Evolutionary conservation across 2,113 vertebrate species (phyloP), one percentile per base, ranked within the genome.

Genomic region (Pseudopodoces humilis): DNA sequence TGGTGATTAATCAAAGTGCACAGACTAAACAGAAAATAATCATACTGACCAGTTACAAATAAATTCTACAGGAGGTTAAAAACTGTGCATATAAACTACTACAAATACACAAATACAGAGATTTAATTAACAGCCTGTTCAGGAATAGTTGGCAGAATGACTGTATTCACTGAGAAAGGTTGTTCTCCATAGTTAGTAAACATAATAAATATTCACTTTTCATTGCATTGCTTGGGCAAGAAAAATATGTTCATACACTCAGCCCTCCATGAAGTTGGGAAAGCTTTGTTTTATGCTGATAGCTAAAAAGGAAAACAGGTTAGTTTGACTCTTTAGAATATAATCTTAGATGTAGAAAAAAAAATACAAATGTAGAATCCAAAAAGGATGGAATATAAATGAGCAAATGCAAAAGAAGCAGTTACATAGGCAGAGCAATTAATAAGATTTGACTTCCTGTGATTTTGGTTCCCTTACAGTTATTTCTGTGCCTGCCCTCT

Each of bases 11-110:
- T 94, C 81, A 79, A 69, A 89, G 31, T 53, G 27, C 59, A 76
- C 55, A 90, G 58, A 72, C 18, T 72, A 85, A 82, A 92, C 49
- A 89, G 28, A 49, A 94, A 92, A 76, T 87, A 91, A 94, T 83
- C 62, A 87, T 69, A 85, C 49, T 95, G 93, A 85, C 77, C 89
- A 89, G 46, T 82, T 92, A 60, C 68, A 65, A 91, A 89, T 82
- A 94, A 84, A 87, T 88, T 71, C 47, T 90, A 39, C 60, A 56
- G 55, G 27, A 92, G 15, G 41, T 83, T 92, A 88, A 93, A 96
- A 88, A 71, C 20, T 81, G 50, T 86, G 50, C 56, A 46, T 64
- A 24, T 62, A 41, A 94, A 46, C 25, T 24, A 52, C 41, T 49
- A 62, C 15, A 76, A 94, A 70, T 81, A 82, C 85, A 86, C 27